Conservation (phyloP, 2,113 vertebrate genomes). For the Bufo bufo region DNA sequence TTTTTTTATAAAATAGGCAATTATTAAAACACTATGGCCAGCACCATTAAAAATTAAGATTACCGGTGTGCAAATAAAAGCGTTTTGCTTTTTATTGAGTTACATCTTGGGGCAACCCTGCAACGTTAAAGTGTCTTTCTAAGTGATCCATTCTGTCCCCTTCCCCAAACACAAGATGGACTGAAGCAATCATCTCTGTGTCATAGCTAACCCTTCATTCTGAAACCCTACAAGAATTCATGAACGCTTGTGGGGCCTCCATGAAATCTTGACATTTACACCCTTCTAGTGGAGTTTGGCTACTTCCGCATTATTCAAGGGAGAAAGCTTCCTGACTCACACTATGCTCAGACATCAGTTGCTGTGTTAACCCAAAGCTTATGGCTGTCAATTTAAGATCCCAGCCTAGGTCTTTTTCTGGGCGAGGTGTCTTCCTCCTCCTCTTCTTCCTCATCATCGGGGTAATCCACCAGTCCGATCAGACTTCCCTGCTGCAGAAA, state of each 20-base stretch:
- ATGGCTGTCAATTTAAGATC: constrained; percentile 83
- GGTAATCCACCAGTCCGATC: constrained; percentile 96
- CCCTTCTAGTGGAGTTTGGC: constrained; percentile 76
- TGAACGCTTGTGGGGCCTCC: constrained; percentile 75
- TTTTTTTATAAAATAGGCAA: constrained; percentile 73
- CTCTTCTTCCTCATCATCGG: constrained; percentile 95
- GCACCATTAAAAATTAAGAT: constrained; percentile 90
- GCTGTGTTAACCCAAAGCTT: constrained; percentile 73
- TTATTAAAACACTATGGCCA: constrained; percentile 85
- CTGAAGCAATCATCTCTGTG: constrained; percentile 81
- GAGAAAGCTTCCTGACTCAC: constrained; percentile 78
- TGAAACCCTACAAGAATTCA: constrained; percentile 80
- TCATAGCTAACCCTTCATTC: constrained; percentile 76
- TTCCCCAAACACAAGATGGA: constrained; percentile 71
- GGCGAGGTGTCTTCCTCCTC: constrained; percentile 92
- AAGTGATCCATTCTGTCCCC: constrained; percentile 67
- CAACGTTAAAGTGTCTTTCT: constrained; percentile 68
- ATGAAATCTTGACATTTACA: constrained; percentile 73
- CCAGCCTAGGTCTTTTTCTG: constrained; percentile 92
- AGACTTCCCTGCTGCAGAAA: constrained; percentile 79
- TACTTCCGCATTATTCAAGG: constrained; percentile 74
- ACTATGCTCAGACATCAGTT: constrained; percentile 76
- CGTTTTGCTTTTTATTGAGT: constrained; percentile 62
- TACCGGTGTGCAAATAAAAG: constrained; percentile 81
- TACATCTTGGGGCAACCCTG: constrained; percentile 71